Base-by-base conservation (phyloP, 2,797 vertebrate species). In the Oophaga sylvatica region DNA sequence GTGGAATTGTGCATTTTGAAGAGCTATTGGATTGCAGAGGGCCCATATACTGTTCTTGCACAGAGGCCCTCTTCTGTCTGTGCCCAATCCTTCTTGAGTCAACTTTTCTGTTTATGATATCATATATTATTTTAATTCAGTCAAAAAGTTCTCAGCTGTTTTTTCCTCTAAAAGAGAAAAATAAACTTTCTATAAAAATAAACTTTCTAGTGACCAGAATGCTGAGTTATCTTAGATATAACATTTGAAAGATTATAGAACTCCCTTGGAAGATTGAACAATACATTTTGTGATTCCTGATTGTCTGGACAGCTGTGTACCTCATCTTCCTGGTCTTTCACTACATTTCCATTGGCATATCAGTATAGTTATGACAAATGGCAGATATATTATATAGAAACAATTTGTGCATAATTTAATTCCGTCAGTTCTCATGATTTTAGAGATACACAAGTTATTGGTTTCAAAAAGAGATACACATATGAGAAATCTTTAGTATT, bases 211-310 rank as follows among this genome's bases (percentile, higher is more conserved):
- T 45, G 35, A 76, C 9, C 48, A 82, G 48, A 76, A 63, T 76
- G 57, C 70, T 20, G 57, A 84, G 20, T 62, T 73, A 75, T 75
- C 20, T n/a, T 68, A 60, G 56, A 73, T 57, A 71, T 20, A n/a
- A 84, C 75, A 73, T 57, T 62, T 45, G 20, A 29, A 62, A 60
- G 82, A 83, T 73, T 73, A 60, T 53, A 71, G 67, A 71, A 83
- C 22, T 83, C 67, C 56, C 67, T 41, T 22, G 68, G 53, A 41
- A 73, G 67, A 84, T 62, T 75, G 75, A 75, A 29, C 59, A 59
- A 83, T 83, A 45, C 67, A 29, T 56, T 73, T 22, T 22, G 29
- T 62, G 82, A 75, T 56, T 84, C 70, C n/a, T n/a, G n/a, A n/a
- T n/a, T n/a, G n/a, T n/a, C 70, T 84, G 82, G 56, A 62, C 70